phyloP scores from a whole-genome alignment of 2,113 vertebrate species.

The Anas platyrhynchos region DNA sequence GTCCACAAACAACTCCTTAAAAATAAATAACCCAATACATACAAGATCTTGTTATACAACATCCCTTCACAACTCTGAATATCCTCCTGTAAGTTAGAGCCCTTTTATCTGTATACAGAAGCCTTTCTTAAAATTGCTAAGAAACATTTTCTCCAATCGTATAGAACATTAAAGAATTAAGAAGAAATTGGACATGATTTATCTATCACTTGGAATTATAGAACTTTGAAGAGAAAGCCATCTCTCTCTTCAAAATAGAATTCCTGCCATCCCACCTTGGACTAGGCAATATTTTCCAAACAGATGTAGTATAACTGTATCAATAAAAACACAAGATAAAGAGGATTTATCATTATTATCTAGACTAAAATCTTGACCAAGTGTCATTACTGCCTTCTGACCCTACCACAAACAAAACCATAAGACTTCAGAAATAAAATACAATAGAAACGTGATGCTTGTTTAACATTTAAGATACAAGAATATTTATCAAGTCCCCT shows the following conservation, averaged over 20 bases:
- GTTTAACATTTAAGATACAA: neutral
- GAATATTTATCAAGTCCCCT: neutral
- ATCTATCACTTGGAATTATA: neutral
- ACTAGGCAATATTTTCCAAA: neutral
- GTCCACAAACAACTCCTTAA: neutral
- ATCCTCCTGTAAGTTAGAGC: neutral
- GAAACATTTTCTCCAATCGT: neutral
- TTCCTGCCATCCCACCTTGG: neutral
- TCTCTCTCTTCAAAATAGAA: neutral
- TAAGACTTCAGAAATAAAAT: neutral
- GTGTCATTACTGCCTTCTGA: neutral
- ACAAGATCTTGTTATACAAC: neutral
- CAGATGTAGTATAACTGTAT: neutral
- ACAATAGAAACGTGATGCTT: neutral
- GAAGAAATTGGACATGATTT: neutral
- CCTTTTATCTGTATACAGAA: neutral
- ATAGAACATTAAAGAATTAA: neutral
- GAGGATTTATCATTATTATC: neutral
- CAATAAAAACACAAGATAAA: neutral
- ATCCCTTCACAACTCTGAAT: neutral
- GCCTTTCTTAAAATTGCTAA: neutral
- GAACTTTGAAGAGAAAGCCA: neutral
- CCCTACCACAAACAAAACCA: neutral
- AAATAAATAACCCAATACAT: neutral
- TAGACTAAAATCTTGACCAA: neutral